A percentile compares a stretch with the other conserved stretches of the same genome.
Evolutionary conservation across 2,113 vertebrate genomes (phyloP).

Genomic region (Petrocephalus microphthalmus): DNA sequence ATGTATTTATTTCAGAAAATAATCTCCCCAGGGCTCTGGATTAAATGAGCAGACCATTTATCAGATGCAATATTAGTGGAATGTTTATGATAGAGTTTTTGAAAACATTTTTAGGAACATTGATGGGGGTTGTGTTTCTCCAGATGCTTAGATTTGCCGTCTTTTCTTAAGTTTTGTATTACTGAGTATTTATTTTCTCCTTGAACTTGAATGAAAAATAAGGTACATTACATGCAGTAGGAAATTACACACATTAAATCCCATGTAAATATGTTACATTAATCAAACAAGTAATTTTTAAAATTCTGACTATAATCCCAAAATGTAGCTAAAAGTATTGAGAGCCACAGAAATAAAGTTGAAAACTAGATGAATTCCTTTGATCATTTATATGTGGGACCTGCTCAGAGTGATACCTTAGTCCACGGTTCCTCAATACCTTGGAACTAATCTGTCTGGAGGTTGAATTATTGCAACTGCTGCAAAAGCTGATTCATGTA

Average conservation of each 20-base stretch:
- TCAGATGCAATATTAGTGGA: constrained; percentile 45
- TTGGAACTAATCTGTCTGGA: constrained; percentile 63
- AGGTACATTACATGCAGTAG: neutral
- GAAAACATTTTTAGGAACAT: neutral
- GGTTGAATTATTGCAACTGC: constrained; percentile 43
- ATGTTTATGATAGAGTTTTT: constrained; percentile 26
- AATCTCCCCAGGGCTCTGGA: constrained; percentile 32
- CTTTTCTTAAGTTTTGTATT: neutral
- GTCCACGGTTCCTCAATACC: constrained; percentile 47
- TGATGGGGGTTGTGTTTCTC: neutral
- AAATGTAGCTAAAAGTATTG: neutral
- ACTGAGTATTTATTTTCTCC: neutral
- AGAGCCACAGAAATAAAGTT: neutral
- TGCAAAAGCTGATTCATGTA: constrained; percentile 50
- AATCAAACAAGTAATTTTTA: neutral
- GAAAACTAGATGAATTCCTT: neutral
- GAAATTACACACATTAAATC: neutral
- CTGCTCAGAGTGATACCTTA: neutral
- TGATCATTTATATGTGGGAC: neutral
- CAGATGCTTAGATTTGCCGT: neutral
- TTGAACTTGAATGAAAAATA: neutral
- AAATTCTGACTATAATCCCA: neutral
- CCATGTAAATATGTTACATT: neutral
- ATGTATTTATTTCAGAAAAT: constrained; percentile 9
- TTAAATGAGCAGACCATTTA: constrained; percentile 34